Conservation (phyloP, 2,888 invertebrate genomes). For the Phyllotreta cruciferae region DNA sequence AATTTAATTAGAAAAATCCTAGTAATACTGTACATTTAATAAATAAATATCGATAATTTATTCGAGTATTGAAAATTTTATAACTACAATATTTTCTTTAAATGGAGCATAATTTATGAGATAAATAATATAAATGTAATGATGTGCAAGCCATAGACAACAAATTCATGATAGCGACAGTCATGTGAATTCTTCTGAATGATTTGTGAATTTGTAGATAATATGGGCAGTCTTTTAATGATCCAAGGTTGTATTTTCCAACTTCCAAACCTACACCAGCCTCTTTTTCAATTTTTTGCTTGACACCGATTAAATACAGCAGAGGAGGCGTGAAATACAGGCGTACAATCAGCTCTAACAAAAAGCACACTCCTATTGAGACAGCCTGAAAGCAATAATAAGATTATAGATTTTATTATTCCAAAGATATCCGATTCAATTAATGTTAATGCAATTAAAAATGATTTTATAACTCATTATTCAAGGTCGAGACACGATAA, state of each 20-base stretch:
- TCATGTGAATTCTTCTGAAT: constrained; percentile 79
- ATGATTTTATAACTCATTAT: background rate
- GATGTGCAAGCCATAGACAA: constrained; percentile 71
- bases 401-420: constrained; percentile 37
- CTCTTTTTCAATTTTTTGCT: constrained; percentile 76
- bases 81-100: constrained; percentile 26
- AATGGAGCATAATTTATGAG: constrained; percentile 47
- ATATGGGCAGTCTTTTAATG: constrained; percentile 77
- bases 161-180: constrained; percentile 83
- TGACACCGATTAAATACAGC: constrained; percentile 74
- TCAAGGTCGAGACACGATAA: too few species aligned
- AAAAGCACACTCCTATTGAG: constrained; percentile 70
- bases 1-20: constrained; percentile 29
- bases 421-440: constrained; percentile 35
- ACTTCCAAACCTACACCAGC: constrained; percentile 82
- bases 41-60: constrained; percentile 29
- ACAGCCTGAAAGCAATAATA: constrained; percentile 66
- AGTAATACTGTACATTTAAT: constrained; percentile 37
- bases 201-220: constrained; percentile 77
- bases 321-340: constrained; percentile 79
- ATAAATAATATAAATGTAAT: constrained; percentile 71
- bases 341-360: constrained; percentile 78
- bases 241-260: constrained; percentile 75
- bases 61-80: constrained; percentile 26
- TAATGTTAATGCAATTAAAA: constrained; percentile 27